A percentile compares a stretch with the other conserved stretches of the same genome.
phyloP scores from a whole-genome alignment of 2,113 vertebrate species.

The Equus przewalskii region DNA sequence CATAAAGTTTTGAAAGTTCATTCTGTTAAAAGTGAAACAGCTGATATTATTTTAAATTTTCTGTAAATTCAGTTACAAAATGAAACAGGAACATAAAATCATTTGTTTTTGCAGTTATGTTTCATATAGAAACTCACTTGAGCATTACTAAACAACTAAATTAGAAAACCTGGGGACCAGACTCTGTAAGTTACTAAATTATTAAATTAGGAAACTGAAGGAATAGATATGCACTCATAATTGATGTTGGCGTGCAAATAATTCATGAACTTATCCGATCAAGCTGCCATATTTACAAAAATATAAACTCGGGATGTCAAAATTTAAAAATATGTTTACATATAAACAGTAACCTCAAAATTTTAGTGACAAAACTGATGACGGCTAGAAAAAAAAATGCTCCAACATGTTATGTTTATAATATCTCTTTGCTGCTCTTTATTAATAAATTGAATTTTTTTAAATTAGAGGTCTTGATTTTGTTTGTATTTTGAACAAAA shows the following conservation, averaged over 20 bases:
- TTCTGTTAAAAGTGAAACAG: not conserved
- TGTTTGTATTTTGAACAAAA: not conserved
- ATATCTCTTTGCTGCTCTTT: not conserved
- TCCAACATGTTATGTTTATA: not conserved
- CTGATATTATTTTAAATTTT: not conserved
- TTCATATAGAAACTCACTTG: not conserved
- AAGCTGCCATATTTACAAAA: not conserved
- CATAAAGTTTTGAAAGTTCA: not conserved
- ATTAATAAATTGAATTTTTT: not conserved
- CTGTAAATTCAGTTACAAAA: not conserved
- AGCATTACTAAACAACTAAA: not conserved
- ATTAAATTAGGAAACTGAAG: not conserved
- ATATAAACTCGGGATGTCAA: not conserved
- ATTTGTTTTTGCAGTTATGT: not conserved
- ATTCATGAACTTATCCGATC: not conserved
- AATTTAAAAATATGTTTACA: constrained; percentile 11
- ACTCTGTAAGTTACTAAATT: not conserved
- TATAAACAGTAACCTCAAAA: not conserved
- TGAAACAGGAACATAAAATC: not conserved
- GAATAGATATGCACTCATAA: not conserved
- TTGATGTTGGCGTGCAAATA: not conserved
- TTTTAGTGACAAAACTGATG: not conserved
- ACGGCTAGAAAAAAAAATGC: not conserved
- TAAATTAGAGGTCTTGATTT: not conserved
- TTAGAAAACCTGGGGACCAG: not conserved